A percentile compares a stretch with the other conserved stretches of the same genome.
Conservation (phyloP, 2,888 invertebrate species). For the Stenodera caucasica region DNA sequence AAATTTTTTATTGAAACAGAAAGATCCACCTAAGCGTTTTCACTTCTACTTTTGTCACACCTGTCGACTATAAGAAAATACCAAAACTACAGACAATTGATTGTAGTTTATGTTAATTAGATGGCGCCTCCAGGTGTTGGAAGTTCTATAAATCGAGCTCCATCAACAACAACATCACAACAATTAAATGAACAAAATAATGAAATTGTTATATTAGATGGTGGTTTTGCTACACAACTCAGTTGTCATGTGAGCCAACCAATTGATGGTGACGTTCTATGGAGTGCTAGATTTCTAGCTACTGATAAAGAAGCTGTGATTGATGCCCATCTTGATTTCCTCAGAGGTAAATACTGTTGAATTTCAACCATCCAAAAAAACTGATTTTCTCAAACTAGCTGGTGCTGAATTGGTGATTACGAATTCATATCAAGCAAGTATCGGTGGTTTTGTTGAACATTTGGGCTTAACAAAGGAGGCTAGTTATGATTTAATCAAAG, state of each 20-base stretch:
- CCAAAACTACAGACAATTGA: neutral
- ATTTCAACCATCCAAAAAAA: no score
- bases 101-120: neutral
- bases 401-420: slow-evolving; percentile 88
- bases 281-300: slow-evolving; percentile 82
- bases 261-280: slow-evolving; percentile 84
- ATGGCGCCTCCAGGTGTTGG: slow-evolving; percentile 47
- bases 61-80: neutral
- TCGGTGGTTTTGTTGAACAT: slow-evolving; percentile 75
- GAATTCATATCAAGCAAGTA: slow-evolving; percentile 86
- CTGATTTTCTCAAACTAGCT: slow-evolving; percentile 58
- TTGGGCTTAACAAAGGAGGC: slow-evolving; percentile 69
- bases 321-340: slow-evolving; percentile 78
- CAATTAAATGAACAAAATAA: slow-evolving; percentile 19
- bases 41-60: neutral
- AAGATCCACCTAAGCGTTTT: neutral
- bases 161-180: neutral
- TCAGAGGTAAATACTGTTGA: slow-evolving; percentile 64
- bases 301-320: slow-evolving; percentile 79
- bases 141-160: slow-evolving; percentile 35
- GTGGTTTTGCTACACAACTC: slow-evolving; percentile 82
- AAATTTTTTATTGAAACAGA: neutral
- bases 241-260: slow-evolving; percentile 73
- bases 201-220: slow-evolving; percentile 60
- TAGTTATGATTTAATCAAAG: slow-evolving; percentile 71